Percentiles rank a stretch among this genome's conserved stretches.
These are phyloP conservation scores for Ceratoteleas bidentatus DNA, from an alignment of 1,140 invertebrate species.

Conservation along the genomic window DNA sequence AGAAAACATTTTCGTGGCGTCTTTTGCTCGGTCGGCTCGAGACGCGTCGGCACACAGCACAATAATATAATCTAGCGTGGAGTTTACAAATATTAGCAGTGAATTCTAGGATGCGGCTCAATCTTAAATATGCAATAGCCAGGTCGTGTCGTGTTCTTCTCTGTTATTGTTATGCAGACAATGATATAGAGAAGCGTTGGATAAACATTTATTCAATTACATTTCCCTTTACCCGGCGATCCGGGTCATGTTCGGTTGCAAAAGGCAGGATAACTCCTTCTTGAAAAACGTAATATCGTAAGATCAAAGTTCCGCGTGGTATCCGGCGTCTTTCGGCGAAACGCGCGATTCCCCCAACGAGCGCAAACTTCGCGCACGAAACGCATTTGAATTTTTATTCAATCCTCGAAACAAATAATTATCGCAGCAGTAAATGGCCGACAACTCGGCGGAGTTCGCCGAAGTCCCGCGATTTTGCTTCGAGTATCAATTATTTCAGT, in stretches of 20 bases:
- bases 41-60: not conserved
- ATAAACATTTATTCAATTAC: conserved; percentile 67
- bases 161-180: conserved; percentile 41
- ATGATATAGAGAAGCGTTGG: conserved; percentile 48
- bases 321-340: conserved; percentile 45
- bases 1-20: conserved; percentile 34
- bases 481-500: conserved; percentile 65
- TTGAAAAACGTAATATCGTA: conserved; percentile 77
- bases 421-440: conserved; percentile 73
- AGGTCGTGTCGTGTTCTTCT: conserved; percentile 28
- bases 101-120: conserved; percentile 34
- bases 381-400: conserved; percentile 79
- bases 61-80: conserved; percentile 26
- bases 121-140: conserved; percentile 53
- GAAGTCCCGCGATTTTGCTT: conserved; percentile 60
- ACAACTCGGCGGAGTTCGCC: conserved; percentile 56
- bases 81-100: conserved; percentile 47
- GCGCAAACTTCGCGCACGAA: conserved; percentile 68
- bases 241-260: conserved; percentile 58
- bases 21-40: not conserved
- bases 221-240: conserved; percentile 35
- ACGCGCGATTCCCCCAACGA: conserved; percentile 55
- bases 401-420: conserved; percentile 79
- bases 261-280: conserved; percentile 52
- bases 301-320: conserved; percentile 78